A percentile compares a stretch with the other conserved stretches of the same genome.
Conservation (phyloP, 2,888 invertebrate genomes). For the Tetanocera ferruginea region DNA sequence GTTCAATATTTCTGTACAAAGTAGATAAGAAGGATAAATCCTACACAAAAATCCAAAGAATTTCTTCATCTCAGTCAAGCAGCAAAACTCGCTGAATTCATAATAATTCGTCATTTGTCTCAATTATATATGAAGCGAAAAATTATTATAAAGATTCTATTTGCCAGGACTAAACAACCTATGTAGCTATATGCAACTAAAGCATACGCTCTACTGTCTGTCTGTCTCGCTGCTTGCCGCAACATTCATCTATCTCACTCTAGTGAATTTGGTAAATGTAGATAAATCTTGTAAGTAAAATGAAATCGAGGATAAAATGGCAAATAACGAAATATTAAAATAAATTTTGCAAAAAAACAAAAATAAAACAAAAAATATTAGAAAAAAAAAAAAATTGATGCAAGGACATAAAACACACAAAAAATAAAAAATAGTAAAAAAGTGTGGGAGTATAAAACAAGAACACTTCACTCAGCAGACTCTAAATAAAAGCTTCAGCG, state of each 20-base stretch:
- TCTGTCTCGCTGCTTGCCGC: neutral
- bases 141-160: constrained; percentile 41
- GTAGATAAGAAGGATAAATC: neutral
- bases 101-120: constrained; percentile 60
- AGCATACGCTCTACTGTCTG: neutral
- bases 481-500: neutral
- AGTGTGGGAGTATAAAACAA: no score
- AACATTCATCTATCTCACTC: neutral
- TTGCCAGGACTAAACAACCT: constrained; percentile 6
- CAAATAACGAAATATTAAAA: constrained; percentile 44
- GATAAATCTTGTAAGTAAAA: constrained; percentile 27
- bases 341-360: constrained; percentile 23
- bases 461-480: neutral
- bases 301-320: constrained; percentile 36
- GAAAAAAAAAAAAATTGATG: neutral
- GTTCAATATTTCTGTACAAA: neutral
- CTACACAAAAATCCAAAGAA: neutral
- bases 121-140: constrained; percentile 65
- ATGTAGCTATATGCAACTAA: neutral
- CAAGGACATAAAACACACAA: constrained; percentile 16
- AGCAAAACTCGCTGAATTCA: constrained; percentile 57
- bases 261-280: neutral
- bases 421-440: neutral
- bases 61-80: neutral
- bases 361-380: neutral